Conservation (phyloP, 2,113 vertebrate species). For the Myanophis thanlyinensis region DNA sequence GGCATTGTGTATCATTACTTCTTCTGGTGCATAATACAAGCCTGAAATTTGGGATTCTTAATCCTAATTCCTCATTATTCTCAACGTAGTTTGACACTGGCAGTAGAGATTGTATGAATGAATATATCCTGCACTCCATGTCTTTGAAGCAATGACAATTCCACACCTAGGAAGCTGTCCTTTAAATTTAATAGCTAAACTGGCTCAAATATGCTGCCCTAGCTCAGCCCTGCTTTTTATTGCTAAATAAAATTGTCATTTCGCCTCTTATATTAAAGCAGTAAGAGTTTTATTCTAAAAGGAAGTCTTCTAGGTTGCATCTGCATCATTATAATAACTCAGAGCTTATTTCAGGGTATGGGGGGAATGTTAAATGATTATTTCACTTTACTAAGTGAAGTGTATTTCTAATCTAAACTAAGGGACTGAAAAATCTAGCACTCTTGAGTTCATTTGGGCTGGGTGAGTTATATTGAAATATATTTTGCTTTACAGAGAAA, state of each 20-base stretch:
- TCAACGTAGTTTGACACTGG: not conserved
- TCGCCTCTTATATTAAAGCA: not conserved
- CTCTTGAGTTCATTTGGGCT: not conserved
- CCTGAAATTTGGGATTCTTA: not conserved
- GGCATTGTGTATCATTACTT: not conserved
- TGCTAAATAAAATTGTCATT: not conserved
- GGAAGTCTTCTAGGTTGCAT: not conserved
- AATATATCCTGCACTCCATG: not conserved
- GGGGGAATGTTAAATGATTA: not conserved
- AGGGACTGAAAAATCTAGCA: not conserved
- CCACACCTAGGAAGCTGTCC: not conserved
- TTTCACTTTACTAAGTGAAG: not conserved
- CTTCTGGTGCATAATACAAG: not conserved
- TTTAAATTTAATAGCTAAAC: not conserved
- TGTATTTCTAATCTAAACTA: not conserved
- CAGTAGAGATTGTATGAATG: not conserved
- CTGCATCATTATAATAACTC: not conserved
- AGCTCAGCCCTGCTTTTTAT: not conserved
- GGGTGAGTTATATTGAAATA: not conserved
- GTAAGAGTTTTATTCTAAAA: not conserved
- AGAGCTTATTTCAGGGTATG: not conserved
- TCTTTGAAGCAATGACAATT: not conserved
- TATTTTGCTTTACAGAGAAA: not conserved
- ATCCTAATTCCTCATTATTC: not conserved
- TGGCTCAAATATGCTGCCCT: not conserved